phyloP scores from a whole-genome alignment of 2,888 invertebrate genomes.

The Drosophila testacea region DNA sequence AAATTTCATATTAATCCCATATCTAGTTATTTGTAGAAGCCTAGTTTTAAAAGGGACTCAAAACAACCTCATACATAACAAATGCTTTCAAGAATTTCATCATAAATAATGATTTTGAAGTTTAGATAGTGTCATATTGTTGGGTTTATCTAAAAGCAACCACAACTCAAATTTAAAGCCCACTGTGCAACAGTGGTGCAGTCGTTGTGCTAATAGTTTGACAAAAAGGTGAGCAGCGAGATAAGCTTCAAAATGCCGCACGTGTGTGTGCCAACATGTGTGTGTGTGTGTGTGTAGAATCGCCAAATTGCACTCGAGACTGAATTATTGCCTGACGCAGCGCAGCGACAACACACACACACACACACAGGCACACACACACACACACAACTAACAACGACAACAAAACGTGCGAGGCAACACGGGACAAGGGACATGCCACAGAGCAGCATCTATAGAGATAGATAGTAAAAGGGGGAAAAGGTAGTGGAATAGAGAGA shows the following conservation, averaged over 20 bases:
- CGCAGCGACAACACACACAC: slow-evolving; percentile 38
- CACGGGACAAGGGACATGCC: slow-evolving; percentile 47
- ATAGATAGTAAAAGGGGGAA: not conserved
- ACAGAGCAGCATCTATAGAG: slow-evolving; percentile 30
- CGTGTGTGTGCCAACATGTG: slow-evolving; percentile 18
- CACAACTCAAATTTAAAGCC: slow-evolving; percentile 2
- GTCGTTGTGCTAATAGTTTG: slow-evolving; percentile 56
- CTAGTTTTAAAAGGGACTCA: too few species aligned
- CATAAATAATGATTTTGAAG: too few species aligned
- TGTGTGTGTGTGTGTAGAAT: slow-evolving; percentile 35
- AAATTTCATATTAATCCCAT: too few species aligned
- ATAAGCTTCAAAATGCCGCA: slow-evolving; percentile 42
- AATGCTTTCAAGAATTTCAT: too few species aligned
- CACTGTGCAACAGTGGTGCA: slow-evolving; percentile 38
- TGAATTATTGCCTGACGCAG: slow-evolving; percentile 77
- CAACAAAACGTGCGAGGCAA: slow-evolving; percentile 54
- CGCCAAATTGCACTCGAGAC: slow-evolving; percentile 79
- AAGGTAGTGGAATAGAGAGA: not conserved
- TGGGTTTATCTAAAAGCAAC: not conserved
- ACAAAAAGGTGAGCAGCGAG: slow-evolving; percentile 60
- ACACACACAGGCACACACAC: slow-evolving; percentile 20
- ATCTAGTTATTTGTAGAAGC: too few species aligned
- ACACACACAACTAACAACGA: slow-evolving; percentile 35
- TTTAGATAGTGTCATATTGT: slow-evolving; percentile 1
- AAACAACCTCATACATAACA: too few species aligned